These are phyloP conservation scores for Anguilla rostrata DNA, from an alignment of 2,113 vertebrate species.

Conservation along the genomic window DNA sequence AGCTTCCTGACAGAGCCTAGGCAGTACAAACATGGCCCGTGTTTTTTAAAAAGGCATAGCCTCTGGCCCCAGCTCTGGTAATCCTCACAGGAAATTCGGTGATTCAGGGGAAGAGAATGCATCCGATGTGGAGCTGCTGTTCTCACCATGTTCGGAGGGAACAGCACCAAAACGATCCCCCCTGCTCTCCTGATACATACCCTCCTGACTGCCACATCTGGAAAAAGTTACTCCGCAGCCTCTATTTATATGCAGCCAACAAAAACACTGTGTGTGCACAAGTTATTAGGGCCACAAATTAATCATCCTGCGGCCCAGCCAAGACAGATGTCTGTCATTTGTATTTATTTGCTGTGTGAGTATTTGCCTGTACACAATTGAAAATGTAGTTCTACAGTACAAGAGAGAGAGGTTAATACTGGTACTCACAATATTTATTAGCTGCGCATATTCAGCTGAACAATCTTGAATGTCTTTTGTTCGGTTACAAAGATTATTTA, in stretches of 20 bases:
- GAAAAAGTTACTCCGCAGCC: conserved; percentile 54
- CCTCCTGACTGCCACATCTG: conserved; percentile 58
- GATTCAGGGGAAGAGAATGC: conserved; percentile 63
- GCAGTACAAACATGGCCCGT: conserved; percentile 10
- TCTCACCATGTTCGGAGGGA: conserved; percentile 20
- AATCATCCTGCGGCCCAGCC: background rate
- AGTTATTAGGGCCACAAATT: conserved; percentile 8
- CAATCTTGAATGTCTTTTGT: background rate
- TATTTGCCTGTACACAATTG: background rate
- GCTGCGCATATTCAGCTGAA: background rate
- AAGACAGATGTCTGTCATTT: conserved; percentile 3
- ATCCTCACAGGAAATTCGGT: conserved; percentile 66
- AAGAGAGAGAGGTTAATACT: background rate
- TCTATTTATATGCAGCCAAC: conserved; percentile 51
- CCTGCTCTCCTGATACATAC: conserved; percentile 43
- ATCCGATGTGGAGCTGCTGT: conserved; percentile 55
- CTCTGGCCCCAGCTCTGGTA: conserved; percentile 52
- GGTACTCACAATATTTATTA: background rate
- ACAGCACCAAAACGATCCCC: background rate
- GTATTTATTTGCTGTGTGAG: background rate
- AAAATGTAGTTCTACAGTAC: background rate
- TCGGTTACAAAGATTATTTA: background rate
- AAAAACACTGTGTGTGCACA: conserved; percentile 35
- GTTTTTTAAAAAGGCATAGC: conserved; percentile 14
- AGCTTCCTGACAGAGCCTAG: background rate